These are phyloP conservation scores for Carpatolechia fugitivella DNA, from an alignment of 2,888 invertebrate species.

Conservation along the genomic window DNA sequence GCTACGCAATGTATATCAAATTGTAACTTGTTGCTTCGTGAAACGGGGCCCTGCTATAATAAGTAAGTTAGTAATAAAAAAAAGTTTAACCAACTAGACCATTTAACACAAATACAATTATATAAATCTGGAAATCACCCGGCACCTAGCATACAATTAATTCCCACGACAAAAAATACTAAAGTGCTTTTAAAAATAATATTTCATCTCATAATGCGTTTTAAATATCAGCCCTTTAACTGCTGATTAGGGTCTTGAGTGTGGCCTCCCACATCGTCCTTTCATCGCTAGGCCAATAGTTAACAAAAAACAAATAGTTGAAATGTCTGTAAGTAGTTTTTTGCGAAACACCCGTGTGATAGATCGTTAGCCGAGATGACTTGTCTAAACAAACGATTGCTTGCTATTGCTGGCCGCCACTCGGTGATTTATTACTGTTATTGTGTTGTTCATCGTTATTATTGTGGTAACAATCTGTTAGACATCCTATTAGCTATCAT, in stretches of 20 bases:
- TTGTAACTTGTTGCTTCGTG: too few relatives aligned
- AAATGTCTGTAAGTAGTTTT: conserved; percentile 44
- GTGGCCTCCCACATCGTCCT: conserved; percentile 48
- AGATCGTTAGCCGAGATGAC: conserved; percentile 56
- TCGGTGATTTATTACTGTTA: conserved; percentile 56
- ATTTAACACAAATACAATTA: too few relatives aligned
- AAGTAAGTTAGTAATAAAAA: too few relatives aligned
- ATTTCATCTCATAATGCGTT: conserved; percentile 9
- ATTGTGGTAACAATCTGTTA: background rate
- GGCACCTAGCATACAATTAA: too few relatives aligned
- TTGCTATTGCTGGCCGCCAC: conserved; percentile 45
- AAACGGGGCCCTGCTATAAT: too few relatives aligned
- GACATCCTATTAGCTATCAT: background rate
- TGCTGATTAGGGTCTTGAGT: conserved; percentile 43
- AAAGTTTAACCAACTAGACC: too few relatives aligned
- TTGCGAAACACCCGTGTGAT: conserved; percentile 49
- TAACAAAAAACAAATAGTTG: conserved; percentile 48
- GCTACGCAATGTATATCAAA: too few relatives aligned
- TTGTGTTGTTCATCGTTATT: conserved; percentile 1
- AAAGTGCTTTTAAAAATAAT: background rate
- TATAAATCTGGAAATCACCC: too few relatives aligned
- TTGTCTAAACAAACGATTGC: conserved; percentile 63
- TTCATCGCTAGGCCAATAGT: conserved; percentile 37
- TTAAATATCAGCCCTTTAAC: conserved; percentile 30
- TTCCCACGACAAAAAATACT: background rate